Conservation (phyloP, 92 coral and sea anemone genomes). For the Paramuricea clavata region DNA sequence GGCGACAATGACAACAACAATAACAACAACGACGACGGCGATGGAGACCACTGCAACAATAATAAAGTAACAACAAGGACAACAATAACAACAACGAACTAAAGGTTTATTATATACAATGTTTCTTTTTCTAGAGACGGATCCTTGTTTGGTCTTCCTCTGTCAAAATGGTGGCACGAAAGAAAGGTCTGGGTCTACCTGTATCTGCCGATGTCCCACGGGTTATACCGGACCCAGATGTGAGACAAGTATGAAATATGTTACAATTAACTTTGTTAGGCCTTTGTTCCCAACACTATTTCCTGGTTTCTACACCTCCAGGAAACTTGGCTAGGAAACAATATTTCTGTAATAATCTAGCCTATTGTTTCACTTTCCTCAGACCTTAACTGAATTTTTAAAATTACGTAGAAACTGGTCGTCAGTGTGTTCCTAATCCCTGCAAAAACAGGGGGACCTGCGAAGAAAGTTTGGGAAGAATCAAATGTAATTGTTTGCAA, state of each 20-base stretch:
- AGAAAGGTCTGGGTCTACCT: conserved; percentile 4
- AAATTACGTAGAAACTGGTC: neutral
- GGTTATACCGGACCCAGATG: conserved; percentile 76
- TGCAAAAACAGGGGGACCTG: conserved; percentile 87
- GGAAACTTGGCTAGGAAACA: neutral
- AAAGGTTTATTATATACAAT: too few relatives aligned
- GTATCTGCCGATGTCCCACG: conserved; percentile 65
- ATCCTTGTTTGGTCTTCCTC: conserved; percentile 24
- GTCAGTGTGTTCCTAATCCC: conserved; percentile 59
- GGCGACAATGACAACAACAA: too few relatives aligned
- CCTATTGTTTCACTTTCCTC: too few relatives aligned
- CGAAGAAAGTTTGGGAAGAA: conserved; percentile 56
- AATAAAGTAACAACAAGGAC: too few relatives aligned
- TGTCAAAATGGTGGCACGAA: conserved; percentile 72
- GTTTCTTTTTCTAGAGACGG: conserved; percentile 25
- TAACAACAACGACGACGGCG: too few relatives aligned
- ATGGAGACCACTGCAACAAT: too few relatives aligned
- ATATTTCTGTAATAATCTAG: neutral
- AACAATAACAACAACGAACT: neutral
- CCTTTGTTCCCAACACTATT: neutral
- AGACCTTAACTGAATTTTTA: neutral
- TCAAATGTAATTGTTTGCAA: conserved; percentile 64
- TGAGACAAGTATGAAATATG: conserved; percentile 55
- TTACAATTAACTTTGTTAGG: neutral
- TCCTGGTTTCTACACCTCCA: neutral